phyloP scores from a whole-genome alignment of 1,140 invertebrate genomes.

The Drosophila leontia region DNA sequence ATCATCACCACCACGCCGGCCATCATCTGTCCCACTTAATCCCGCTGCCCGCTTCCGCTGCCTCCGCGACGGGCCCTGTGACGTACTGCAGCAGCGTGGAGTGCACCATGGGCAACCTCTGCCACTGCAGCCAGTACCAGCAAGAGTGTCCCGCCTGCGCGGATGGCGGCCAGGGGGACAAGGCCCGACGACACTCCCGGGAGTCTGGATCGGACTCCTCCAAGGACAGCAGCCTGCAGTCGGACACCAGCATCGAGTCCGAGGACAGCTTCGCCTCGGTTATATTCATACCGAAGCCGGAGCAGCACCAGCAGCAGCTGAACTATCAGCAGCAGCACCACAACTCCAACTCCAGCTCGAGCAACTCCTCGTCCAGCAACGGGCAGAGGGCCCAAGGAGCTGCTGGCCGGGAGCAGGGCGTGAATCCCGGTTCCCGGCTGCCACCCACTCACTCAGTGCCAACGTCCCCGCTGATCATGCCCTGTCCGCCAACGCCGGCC shows the following conservation, averaged over 20 bases:
- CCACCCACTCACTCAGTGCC: conserved; percentile 87
- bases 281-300: conserved; percentile 92
- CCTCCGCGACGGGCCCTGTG: conserved; percentile 57
- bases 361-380: conserved; percentile 84
- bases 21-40: conserved; percentile 38
- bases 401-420: conserved; percentile 12
- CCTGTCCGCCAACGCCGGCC: conserved; percentile 84
- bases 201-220: conserved; percentile 96
- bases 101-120: conserved; percentile 59
- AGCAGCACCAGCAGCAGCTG: conserved; percentile 80
- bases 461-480: conserved; percentile 88
- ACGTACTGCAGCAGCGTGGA: conserved; percentile 76
- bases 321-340: conserved; percentile 81
- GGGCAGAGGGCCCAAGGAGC: conserved; percentile 36
- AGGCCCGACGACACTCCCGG: conserved; percentile 87
- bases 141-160: conserved; percentile 69
- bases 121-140: conserved; percentile 79
- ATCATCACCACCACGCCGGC: conserved; percentile 61
- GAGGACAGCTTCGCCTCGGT: conserved; percentile 96
- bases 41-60: conserved; percentile 6
- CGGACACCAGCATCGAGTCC: conserved; percentile 96
- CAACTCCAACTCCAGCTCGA: conserved; percentile 86
- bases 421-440: conserved; percentile 28
- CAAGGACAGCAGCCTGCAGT: conserved; percentile 96
- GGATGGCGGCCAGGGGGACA: conserved; percentile 54